These are phyloP conservation scores for Syrrhaptes paradoxus DNA, from an alignment of 2,113 vertebrate species.

Conservation along the genomic window DNA sequence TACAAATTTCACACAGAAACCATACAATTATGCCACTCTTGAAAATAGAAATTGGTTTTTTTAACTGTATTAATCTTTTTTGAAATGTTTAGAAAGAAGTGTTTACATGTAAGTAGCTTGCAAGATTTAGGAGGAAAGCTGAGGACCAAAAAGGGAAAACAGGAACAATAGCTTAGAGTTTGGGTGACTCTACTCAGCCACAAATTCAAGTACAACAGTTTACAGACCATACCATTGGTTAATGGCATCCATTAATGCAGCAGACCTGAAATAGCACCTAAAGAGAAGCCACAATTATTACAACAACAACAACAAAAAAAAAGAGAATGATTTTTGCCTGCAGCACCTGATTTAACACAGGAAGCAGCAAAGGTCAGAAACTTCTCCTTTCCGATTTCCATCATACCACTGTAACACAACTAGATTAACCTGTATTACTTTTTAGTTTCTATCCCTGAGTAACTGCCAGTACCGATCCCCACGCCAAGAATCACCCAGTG, in stretches of 20 bases:
- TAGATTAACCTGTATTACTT: background rate
- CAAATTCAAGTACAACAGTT: background rate
- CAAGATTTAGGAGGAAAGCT: background rate
- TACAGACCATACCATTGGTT: background rate
- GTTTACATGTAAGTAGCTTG: background rate
- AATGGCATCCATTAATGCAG: background rate
- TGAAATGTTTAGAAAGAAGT: background rate
- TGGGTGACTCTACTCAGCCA: background rate
- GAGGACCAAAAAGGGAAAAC: background rate
- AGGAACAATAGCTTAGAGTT: background rate
- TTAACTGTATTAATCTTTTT: background rate
- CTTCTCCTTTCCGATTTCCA: background rate
- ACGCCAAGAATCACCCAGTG: background rate
- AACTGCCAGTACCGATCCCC: background rate
- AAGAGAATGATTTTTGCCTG: background rate
- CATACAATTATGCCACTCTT: background rate
- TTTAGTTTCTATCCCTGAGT: background rate
- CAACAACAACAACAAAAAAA: background rate
- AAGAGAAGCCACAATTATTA: conserved; percentile 23
- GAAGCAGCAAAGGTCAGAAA: background rate
- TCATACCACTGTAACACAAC: background rate
- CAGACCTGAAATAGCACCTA: background rate
- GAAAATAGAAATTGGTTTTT: background rate
- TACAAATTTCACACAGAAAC: background rate
- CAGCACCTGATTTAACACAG: background rate